Evolutionary conservation across 2,888 invertebrate genomes (phyloP).

Genomic region (Cataglyphis rosenhaueri): DNA sequence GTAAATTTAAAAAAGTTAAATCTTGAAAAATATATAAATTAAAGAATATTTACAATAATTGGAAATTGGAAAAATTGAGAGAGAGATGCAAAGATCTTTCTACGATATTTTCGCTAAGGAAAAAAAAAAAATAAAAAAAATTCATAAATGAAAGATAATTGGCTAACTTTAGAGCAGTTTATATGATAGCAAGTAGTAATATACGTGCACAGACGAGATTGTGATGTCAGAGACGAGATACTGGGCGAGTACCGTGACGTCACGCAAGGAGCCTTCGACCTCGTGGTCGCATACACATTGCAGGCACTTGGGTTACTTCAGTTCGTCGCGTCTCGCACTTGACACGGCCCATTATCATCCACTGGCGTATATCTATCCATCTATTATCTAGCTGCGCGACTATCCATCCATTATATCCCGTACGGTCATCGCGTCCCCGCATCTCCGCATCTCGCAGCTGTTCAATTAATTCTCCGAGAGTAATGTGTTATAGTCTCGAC

Average conservation of each 20-base stretch:
- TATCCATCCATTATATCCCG: slow-evolving; percentile 71
- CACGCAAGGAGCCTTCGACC: slow-evolving; percentile 46
- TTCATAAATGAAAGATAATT: background rate
- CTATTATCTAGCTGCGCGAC: slow-evolving; percentile 68
- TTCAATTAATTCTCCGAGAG: slow-evolving; percentile 76
- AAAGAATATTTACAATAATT: background rate
- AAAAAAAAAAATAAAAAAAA: background rate
- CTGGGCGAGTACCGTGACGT: slow-evolving; percentile 44
- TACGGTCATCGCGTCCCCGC: slow-evolving; percentile 65
- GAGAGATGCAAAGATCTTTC: background rate
- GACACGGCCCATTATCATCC: slow-evolving; percentile 67
- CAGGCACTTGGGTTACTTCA: slow-evolving; percentile 56
- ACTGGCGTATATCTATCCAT: slow-evolving; percentile 67
- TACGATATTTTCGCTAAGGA: background rate
- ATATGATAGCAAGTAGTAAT: background rate
- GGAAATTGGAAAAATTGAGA: background rate
- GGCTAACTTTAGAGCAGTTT: background rate
- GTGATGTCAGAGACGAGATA: slow-evolving; percentile 23
- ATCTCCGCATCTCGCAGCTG: slow-evolving; percentile 56
- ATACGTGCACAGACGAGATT: background rate
- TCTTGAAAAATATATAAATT: background rate
- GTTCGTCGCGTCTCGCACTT: slow-evolving; percentile 61
- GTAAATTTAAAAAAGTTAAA: background rate
- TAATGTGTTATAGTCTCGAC: slow-evolving; percentile 62
- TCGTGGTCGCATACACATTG: slow-evolving; percentile 35